These are phyloP conservation scores for Helicoverpa zea DNA, from an alignment of 1,140 invertebrate genomes.

Conservation along the genomic window DNA sequence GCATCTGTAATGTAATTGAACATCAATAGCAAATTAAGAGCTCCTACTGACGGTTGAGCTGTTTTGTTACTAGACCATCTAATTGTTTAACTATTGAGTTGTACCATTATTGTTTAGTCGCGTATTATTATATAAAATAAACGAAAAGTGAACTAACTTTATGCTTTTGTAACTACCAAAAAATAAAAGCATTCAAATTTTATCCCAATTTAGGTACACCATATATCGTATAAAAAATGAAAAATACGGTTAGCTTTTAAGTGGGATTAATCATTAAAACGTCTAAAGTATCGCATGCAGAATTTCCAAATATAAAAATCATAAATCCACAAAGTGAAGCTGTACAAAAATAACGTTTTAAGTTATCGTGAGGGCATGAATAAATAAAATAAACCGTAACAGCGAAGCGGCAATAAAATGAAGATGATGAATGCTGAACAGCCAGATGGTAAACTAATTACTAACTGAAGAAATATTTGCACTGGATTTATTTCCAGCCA, in stretches of 20 bases:
- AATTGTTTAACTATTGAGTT: slow-evolving; percentile 10
- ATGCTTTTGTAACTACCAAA: not conserved
- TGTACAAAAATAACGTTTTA: not conserved
- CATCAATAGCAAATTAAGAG: slow-evolving; percentile 20
- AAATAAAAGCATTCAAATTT: too few species aligned
- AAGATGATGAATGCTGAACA: slow-evolving; percentile 6
- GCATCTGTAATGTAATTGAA: not conserved
- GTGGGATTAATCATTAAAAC: too few species aligned
- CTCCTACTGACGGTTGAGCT: not conserved
- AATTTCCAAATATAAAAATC: not conserved
- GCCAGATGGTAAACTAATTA: not conserved
- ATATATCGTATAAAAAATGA: too few species aligned
- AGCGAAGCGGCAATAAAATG: not conserved
- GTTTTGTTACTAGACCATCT: not conserved
- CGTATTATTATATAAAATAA: not conserved
- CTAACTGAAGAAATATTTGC: slow-evolving; percentile 16
- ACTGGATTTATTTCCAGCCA: slow-evolving; percentile 10
- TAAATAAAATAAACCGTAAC: not conserved
- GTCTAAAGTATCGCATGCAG: not conserved
- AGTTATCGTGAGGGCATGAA: not conserved
- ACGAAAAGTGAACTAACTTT: not conserved
- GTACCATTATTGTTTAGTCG: slow-evolving; percentile 5
- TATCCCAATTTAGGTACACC: too few species aligned
- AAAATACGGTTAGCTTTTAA: too few species aligned
- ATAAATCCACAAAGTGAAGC: not conserved